These are phyloP conservation scores for Synergus itoensis DNA, from an alignment of 2,888 invertebrate species.

Conservation along the genomic window DNA sequence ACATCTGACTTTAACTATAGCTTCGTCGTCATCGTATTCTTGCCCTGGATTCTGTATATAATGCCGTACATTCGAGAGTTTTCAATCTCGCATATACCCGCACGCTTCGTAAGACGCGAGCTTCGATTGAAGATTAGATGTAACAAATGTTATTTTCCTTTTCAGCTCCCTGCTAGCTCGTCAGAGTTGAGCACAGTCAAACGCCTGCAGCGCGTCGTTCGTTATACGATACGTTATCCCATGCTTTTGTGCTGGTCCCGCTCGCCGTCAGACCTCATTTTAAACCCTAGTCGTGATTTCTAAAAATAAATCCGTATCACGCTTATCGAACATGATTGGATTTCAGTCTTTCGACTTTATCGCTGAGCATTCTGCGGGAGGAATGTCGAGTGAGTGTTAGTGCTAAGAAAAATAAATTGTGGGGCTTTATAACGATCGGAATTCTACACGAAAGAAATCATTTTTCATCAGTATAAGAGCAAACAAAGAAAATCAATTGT, in stretches of 20 bases:
- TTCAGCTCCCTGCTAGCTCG: background rate
- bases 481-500: no score
- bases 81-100: constrained; percentile 22
- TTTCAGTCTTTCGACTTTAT: constrained; percentile 10
- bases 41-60: background rate
- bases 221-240: constrained; percentile 10
- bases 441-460: background rate
- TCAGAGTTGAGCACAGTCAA: background rate
- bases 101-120: background rate
- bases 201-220: background rate
- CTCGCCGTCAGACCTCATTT: background rate
- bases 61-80: background rate
- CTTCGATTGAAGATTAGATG: constrained; percentile 25
- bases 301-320: background rate
- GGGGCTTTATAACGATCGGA: background rate
- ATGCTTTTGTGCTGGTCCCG: background rate
- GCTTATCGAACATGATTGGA: background rate
- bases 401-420: constrained; percentile 9
- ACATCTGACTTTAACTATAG: background rate
- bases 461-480: no score
- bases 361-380: background rate
- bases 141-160: constrained; percentile 4
- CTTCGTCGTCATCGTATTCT: background rate
- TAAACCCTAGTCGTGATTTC: background rate
- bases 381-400: background rate